A percentile compares a stretch with the other conserved stretches of the same genome.
phyloP scores from a whole-genome alignment of 2,888 invertebrate species.

The Amiota minor region DNA sequence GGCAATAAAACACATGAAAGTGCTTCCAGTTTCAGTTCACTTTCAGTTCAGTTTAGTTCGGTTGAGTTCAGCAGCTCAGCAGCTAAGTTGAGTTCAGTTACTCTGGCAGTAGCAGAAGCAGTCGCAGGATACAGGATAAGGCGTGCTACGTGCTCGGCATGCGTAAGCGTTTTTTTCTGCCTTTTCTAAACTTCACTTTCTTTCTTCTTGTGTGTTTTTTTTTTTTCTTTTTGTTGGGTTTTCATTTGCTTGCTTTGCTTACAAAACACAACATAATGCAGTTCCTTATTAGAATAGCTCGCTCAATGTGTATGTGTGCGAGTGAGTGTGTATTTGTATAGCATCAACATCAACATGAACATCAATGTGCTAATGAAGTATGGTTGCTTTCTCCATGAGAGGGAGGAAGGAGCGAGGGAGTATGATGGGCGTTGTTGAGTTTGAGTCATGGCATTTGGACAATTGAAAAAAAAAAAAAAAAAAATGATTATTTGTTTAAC shows the following conservation, averaged over 20 bases:
- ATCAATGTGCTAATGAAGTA: too few relatives aligned
- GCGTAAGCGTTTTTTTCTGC: constrained; percentile 43
- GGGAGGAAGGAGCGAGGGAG: background rate
- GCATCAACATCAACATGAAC: background rate
- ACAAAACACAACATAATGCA: background rate
- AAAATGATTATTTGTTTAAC: constrained; percentile 68
- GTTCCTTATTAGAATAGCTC: constrained; percentile 14
- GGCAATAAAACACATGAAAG: constrained; percentile 31
- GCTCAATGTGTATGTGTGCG: constrained; percentile 32
- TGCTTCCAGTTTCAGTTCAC: constrained; percentile 15
- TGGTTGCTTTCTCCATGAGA: too few relatives aligned
- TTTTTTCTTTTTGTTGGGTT: too few relatives aligned
- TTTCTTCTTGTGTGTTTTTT: background rate
- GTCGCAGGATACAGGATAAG: constrained; percentile 31
- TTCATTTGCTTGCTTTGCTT: too few relatives aligned
- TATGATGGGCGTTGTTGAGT: background rate
- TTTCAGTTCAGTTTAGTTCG: background rate
- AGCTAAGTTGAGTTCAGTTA: background rate
- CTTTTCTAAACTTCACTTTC: background rate
- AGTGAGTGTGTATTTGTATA: constrained; percentile 12
- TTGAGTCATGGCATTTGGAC: constrained; percentile 41
- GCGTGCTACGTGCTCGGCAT: constrained; percentile 61
- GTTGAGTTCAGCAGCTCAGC: constrained; percentile 1
- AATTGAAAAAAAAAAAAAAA: constrained; percentile 66
- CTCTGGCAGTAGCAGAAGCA: too few relatives aligned